These are phyloP conservation scores for Amaurobius ferox DNA, from an alignment of 2,888 invertebrate species.

Conservation along the genomic window DNA sequence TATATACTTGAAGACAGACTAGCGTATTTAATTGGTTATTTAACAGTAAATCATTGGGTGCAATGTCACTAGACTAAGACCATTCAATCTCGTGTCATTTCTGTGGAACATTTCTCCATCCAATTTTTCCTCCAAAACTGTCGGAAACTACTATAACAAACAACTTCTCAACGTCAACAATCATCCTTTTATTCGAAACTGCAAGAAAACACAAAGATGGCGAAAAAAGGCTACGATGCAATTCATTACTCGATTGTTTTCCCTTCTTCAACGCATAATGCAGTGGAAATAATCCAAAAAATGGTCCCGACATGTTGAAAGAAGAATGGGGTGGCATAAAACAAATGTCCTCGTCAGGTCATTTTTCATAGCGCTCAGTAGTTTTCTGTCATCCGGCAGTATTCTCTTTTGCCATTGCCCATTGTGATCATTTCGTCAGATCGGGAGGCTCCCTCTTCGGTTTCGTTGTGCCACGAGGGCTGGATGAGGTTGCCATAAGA, in stretches of 20 bases:
- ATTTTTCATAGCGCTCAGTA: conserved; percentile 53
- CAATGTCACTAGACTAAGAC: too few species aligned
- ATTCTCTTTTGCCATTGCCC: conserved; percentile 33
- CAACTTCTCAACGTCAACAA: not conserved
- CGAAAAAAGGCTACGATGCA: conserved; percentile 15
- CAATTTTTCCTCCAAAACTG: not conserved
- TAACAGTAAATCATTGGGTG: too few species aligned
- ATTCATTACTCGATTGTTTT: conserved; percentile 64
- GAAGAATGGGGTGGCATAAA: conserved; percentile 69
- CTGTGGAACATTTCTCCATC: not conserved
- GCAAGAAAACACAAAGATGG: not conserved
- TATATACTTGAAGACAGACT: too few species aligned
- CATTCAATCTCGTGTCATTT: too few species aligned
- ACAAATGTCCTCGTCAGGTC: conserved; percentile 61
- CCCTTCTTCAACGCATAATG: conserved; percentile 46
- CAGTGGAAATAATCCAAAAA: conserved; percentile 43
- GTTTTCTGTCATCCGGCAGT: conserved; percentile 32
- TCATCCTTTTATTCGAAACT: not conserved
- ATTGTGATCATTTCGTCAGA: conserved; percentile 33
- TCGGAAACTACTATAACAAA: not conserved
- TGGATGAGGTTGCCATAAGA: not conserved
- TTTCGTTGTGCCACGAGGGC: not conserved
- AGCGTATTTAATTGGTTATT: too few species aligned
- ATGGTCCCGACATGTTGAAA: conserved; percentile 55
- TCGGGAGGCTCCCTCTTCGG: not conserved